Evolutionary conservation across 2,888 invertebrate species (phyloP).

Genomic region (Stenotaenia linearis): DNA sequence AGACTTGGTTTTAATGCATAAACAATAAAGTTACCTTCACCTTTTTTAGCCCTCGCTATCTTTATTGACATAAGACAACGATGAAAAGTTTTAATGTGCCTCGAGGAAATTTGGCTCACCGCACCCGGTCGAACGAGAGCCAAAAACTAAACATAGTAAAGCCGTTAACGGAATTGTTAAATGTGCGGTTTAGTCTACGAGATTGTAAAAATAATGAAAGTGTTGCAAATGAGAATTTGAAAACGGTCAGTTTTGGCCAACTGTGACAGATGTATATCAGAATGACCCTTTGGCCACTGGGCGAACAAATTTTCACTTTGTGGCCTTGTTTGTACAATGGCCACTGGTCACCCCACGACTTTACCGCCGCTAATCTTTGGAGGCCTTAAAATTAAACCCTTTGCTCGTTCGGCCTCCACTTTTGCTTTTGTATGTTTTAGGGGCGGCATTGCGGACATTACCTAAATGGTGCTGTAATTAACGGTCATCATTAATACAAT

Average conservation of each 20-base stretch:
- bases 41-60: background rate
- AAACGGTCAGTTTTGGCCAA: background rate
- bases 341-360: background rate
- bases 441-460: slow-evolving; percentile 14
- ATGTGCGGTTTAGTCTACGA: background rate
- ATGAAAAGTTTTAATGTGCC: slow-evolving; percentile 3
- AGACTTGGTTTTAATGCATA: background rate
- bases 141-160: slow-evolving; percentile 23
- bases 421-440: background rate
- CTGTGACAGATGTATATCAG: background rate
- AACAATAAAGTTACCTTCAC: background rate
- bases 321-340: slow-evolving; percentile 6
- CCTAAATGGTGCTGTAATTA: slow-evolving; percentile 30
- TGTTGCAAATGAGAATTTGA: background rate
- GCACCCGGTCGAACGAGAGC: background rate
- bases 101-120: slow-evolving; percentile 1
- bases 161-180: background rate
- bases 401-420: background rate
- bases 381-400: slow-evolving; percentile 26
- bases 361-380: background rate
- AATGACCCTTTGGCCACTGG: background rate
- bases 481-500: slow-evolving; percentile 32
- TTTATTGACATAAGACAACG: background rate
- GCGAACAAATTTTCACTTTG: slow-evolving; percentile 24
- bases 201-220: background rate